These are phyloP conservation scores for Dynastes maya DNA, from an alignment of 2,888 invertebrate species.

Conservation along the genomic window DNA sequence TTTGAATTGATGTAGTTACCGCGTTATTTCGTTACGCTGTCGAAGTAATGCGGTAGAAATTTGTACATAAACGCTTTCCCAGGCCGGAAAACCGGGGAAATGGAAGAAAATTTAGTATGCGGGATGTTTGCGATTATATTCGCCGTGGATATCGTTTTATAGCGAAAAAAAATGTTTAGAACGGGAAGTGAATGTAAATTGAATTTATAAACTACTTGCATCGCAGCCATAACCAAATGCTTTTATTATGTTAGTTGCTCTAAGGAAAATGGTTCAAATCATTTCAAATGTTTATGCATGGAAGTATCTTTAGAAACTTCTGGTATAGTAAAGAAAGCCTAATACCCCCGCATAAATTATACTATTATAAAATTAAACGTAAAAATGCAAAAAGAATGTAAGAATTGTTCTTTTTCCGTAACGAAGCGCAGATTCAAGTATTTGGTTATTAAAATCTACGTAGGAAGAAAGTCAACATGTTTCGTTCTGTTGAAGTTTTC, in stretches of 20 bases:
- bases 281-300: too few relatives aligned
- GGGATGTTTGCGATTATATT: slow-evolving; percentile 8
- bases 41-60: slow-evolving; percentile 25
- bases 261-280: too few relatives aligned
- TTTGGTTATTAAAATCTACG: too few relatives aligned
- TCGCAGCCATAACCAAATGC: too few relatives aligned
- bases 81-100: slow-evolving; percentile 1
- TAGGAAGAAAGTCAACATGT: neutral
- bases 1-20: slow-evolving; percentile 29
- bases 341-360: too few relatives aligned
- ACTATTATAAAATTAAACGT: too few relatives aligned
- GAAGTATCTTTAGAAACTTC: too few relatives aligned
- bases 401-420: too few relatives aligned
- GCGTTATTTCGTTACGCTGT: slow-evolving; percentile 19
- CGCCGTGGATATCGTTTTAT: neutral
- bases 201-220: neutral
- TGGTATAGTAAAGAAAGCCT: too few relatives aligned
- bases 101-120: slow-evolving; percentile 8
- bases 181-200: slow-evolving; percentile 5
- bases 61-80: slow-evolving; percentile 21
- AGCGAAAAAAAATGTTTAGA: neutral
- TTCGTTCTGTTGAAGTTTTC: neutral
- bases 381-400: too few relatives aligned
- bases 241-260: too few relatives aligned
- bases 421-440: too few relatives aligned